These are phyloP conservation scores for Drosophila suzukii DNA, from an alignment of 1,140 invertebrate species.

Conservation along the genomic window DNA sequence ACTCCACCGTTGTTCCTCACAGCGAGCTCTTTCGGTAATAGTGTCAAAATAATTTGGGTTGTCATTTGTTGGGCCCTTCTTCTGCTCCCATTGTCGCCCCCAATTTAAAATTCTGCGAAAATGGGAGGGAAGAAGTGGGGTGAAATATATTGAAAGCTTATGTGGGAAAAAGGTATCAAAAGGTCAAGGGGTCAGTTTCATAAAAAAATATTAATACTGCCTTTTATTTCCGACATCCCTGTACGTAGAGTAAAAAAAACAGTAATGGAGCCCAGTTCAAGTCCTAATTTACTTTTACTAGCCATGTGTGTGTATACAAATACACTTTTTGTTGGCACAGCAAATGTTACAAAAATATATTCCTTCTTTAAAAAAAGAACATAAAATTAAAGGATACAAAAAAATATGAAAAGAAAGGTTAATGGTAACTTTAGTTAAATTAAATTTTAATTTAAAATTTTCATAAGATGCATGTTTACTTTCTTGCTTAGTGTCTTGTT, in stretches of 20 bases:
- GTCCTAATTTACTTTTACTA: neutral
- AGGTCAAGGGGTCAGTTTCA: constrained; percentile 6
- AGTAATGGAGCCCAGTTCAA: neutral
- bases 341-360: too few species aligned
- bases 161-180: neutral
- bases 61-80: constrained; percentile 66
- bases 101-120: constrained; percentile 45
- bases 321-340: too few species aligned
- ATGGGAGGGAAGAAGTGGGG: neutral
- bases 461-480: too few species aligned
- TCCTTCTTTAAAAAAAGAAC: too few species aligned
- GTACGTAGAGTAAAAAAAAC: neutral
- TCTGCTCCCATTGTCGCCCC: neutral
- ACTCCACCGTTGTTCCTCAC: too few species aligned
- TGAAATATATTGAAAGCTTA: neutral
- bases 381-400: too few species aligned
- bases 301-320: too few species aligned
- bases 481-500: too few species aligned
- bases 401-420: too few species aligned
- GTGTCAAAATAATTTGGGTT: constrained; percentile 80
- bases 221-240: constrained; percentile 5
- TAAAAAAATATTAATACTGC: neutral
- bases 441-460: too few species aligned
- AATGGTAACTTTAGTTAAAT: too few species aligned
- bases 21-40: constrained; percentile 65